Percentiles rank a stretch among this genome's conserved stretches.
phyloP scores from a whole-genome alignment of 2,797 vertebrate species.

The Scolopax rusticola region DNA sequence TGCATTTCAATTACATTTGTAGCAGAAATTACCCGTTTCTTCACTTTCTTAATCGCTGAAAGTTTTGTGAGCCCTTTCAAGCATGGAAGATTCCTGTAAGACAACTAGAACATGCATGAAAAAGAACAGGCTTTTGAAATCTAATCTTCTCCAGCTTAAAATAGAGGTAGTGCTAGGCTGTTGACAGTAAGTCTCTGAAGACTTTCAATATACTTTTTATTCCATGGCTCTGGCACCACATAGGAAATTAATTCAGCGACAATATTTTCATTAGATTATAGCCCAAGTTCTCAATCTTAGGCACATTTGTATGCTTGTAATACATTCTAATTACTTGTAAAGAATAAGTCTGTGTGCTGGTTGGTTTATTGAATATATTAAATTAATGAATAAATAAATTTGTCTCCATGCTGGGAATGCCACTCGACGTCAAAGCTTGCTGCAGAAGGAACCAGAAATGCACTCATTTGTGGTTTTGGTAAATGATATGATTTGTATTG shows the following conservation, averaged over 20 bases:
- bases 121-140: constrained; percentile 84
- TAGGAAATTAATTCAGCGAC: constrained; percentile 90
- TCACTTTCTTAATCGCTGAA: not conserved
- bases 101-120: constrained; percentile 72
- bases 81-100: constrained; percentile 44
- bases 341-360: constrained; percentile 76
- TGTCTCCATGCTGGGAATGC: constrained; percentile 32
- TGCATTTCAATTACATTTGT: not conserved
- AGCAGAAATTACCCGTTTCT: not conserved
- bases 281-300: constrained; percentile 82
- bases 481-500: not conserved
- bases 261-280: constrained; percentile 93
- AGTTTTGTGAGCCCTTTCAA: not conserved
- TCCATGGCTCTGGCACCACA: constrained; percentile 80
- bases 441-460: constrained; percentile 8
- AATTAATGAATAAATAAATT: constrained; percentile 75
- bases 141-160: constrained; percentile 68
- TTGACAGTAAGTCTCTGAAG: constrained; percentile 82
- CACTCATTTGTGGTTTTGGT: not conserved
- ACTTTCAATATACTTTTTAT: constrained; percentile 86
- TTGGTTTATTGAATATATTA: constrained; percentile 80
- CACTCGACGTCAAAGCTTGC: constrained; percentile 31
- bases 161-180: constrained; percentile 73
- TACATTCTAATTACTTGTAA: constrained; percentile 77
- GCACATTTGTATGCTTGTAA: constrained; percentile 84